These are phyloP conservation scores for Helarctos malayanus DNA, from an alignment of 2,797 vertebrate species.

Conservation along the genomic window DNA sequence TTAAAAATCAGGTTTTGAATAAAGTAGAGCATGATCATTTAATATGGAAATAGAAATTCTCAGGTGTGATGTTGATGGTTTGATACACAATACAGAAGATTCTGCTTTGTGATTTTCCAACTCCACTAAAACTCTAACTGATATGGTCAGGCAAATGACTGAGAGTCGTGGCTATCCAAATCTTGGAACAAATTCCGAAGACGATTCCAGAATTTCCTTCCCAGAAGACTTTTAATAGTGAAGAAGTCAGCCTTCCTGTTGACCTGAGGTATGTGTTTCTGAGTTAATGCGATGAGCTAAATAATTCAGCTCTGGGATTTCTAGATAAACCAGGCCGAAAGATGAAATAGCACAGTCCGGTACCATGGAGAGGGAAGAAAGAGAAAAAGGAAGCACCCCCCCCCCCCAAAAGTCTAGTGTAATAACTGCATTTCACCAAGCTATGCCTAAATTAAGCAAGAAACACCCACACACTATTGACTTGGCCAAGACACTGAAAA, in stretches of 20 bases:
- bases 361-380: not conserved
- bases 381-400: not conserved
- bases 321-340: not conserved
- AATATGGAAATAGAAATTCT: not conserved
- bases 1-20: constrained; percentile 11
- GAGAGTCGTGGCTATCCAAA: not conserved
- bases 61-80: not conserved
- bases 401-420: not conserved
- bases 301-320: not conserved
- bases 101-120: not conserved
- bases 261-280: not conserved
- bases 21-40: not conserved
- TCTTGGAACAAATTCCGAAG: not conserved
- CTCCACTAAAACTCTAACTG: not conserved
- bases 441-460: constrained; percentile 45
- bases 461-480: not conserved
- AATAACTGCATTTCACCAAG: not conserved
- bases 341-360: not conserved
- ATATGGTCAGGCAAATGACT: not conserved
- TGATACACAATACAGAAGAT: not conserved
- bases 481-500: constrained; percentile 29
- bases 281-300: not conserved
- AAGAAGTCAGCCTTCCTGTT: not conserved
- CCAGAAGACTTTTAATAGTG: not conserved
- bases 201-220: not conserved